phyloP scores from a whole-genome alignment of 1,140 invertebrate species.

The Aphis craccivora region DNA sequence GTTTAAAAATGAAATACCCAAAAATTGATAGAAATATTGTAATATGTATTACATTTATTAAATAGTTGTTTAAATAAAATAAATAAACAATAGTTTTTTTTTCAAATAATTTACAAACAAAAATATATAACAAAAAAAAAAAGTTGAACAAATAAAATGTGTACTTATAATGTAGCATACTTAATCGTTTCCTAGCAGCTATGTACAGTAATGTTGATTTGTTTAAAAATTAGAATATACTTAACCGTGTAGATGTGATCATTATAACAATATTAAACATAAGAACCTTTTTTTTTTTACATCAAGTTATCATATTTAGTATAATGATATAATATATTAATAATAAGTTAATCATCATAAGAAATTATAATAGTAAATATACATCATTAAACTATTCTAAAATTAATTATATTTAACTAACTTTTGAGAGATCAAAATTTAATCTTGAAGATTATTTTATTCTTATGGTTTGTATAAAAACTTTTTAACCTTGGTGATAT shows the following conservation, averaged over 20 bases:
- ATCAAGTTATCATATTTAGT: not conserved
- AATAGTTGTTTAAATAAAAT: constrained; percentile 28
- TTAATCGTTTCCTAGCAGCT: not conserved
- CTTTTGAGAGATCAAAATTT: constrained; percentile 53
- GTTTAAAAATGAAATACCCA: constrained; percentile 39
- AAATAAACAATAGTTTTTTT: constrained; percentile 14
- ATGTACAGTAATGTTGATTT: constrained; percentile 29
- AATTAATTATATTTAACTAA: constrained; percentile 43
- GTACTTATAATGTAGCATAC: not conserved
- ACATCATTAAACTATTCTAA: constrained; percentile 29
- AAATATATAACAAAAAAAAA: constrained; percentile 51
- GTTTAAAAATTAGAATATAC: constrained; percentile 26
- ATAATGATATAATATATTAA: not conserved
- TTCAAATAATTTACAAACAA: constrained; percentile 52
- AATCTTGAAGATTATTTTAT: constrained; percentile 36
- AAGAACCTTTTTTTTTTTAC: not conserved
- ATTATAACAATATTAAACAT: constrained; percentile 23
- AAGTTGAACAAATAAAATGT: constrained; percentile 27
- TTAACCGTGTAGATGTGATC: not conserved
- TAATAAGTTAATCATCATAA: not conserved
- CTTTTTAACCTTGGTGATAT: not conserved
- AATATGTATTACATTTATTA: constrained; percentile 40
- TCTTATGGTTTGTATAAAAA: not conserved
- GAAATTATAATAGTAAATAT: constrained; percentile 35
- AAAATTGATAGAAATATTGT: constrained; percentile 47